phyloP scores from a whole-genome alignment of 2,113 vertebrate genomes.

The Centrocercus urophasianus region DNA sequence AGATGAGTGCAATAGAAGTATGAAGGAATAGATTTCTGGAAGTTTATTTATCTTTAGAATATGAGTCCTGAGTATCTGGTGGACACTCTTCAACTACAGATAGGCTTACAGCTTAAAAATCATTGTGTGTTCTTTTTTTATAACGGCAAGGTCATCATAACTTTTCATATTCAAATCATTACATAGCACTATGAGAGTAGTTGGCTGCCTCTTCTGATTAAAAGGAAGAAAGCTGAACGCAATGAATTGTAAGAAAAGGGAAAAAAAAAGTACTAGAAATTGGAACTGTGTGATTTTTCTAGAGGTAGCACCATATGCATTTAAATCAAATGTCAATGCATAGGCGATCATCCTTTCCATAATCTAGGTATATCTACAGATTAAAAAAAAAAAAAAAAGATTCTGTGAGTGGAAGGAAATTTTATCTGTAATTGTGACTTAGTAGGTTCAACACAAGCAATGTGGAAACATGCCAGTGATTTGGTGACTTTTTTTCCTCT shows the following conservation, averaged over 20 bases:
- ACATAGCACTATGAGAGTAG: background rate
- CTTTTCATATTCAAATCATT: background rate
- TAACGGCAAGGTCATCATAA: background rate
- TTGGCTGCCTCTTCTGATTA: background rate
- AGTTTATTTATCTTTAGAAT: background rate
- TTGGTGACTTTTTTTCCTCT: background rate
- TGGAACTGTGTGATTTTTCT: background rate
- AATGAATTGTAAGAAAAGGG: background rate
- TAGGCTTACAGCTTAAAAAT: conserved; percentile 2
- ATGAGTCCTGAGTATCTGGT: background rate
- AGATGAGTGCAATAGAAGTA: conserved; percentile 10
- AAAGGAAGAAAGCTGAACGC: background rate
- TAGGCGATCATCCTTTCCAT: background rate
- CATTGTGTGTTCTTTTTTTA: background rate
- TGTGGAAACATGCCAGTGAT: background rate
- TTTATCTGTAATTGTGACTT: background rate
- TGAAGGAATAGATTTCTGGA: conserved; percentile 27
- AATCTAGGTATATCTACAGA: background rate
- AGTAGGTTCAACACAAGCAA: background rate
- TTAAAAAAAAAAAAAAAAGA: background rate
- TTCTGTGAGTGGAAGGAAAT: background rate
- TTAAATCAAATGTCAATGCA: background rate
- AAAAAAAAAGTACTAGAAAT: background rate
- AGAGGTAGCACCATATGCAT: background rate
- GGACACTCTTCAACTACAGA: background rate